Conservation (phyloP, 2,797 vertebrate species). For the Ctenosaura bakeri region DNA sequence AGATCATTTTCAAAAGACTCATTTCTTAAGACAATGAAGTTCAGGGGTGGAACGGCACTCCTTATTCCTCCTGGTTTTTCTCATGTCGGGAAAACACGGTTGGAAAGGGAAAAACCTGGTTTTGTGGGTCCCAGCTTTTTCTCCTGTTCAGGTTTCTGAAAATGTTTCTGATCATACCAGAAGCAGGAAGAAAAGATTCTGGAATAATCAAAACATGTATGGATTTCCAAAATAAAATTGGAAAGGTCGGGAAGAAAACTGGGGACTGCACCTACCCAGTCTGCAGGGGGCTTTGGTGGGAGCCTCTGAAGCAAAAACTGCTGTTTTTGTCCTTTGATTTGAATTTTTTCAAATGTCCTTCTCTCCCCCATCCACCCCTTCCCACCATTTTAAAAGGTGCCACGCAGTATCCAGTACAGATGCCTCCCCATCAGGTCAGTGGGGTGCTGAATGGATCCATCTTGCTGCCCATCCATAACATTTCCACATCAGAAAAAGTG, state of each 20-base stretch:
- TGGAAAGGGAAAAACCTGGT: not conserved
- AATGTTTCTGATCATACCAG: too few relatives aligned
- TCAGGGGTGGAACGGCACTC: not conserved
- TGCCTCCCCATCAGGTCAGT: not conserved
- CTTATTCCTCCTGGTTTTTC: not conserved
- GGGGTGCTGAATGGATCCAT: not conserved
- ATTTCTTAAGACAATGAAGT: not conserved
- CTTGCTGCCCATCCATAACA: not conserved
- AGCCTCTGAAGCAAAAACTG: rapidly evolving
- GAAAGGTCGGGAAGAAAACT: too few relatives aligned
- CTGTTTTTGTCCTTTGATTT: not conserved
- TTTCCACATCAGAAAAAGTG: rapidly evolving
- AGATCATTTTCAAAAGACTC: too few relatives aligned
- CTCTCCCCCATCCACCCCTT: not conserved
- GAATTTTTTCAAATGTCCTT: not conserved
- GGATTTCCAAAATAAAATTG: too few relatives aligned
- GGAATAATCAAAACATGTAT: too few relatives aligned
- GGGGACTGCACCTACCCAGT: too few relatives aligned
- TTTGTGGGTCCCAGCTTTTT: not conserved
- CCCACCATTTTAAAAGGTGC: not conserved
- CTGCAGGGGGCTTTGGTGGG: not conserved
- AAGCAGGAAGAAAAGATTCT: too few relatives aligned
- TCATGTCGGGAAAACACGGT: not conserved
- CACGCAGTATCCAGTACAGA: rapidly evolving
- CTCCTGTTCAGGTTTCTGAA: too few relatives aligned